Base-by-base conservation (phyloP, 2,797 vertebrate genomes). In the Otus scops region DNA sequence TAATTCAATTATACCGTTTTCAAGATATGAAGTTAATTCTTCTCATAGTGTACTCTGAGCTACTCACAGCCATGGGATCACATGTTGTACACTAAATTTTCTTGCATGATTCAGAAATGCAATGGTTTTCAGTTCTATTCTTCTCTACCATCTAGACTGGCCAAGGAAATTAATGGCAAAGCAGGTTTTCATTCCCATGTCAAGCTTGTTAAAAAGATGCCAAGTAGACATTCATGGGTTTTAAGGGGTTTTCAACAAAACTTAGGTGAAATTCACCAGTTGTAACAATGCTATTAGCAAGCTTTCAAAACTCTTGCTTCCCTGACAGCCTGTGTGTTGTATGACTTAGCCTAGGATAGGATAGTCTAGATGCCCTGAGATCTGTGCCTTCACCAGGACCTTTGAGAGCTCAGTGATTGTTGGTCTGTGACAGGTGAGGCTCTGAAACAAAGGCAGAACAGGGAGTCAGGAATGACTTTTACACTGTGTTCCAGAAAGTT, bases 181-280 rank as follows among this genome's bases (percentile, higher is more conserved):
- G 17, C 27, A n/a, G 23, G 2, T n/a, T 77, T 76, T 76, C 15
- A 45, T 48, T 39, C 34, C 13, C 3, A 11, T 10, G 6, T 57
- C 38, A 48, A 80, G 2, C 4, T 45, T 11, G 21, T 45, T 63
- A 36, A 50, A 76, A 68, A 69, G 15, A 22, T 77, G 13, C 8
- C 1, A 7, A 50, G 18, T 7, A 73, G 22, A 26, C 1, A 2
- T 34, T 36, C 7, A 15, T 5, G 48, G 20, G 2, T 50, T 73
- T 86, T 65, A 47, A 50, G 16, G 45, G 57, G 5, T 45, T 81
- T 63, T 43, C 14, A 81, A 10, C 6, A 71, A 78, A 78, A 45
- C 17, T 50, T 38, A 59, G 14, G 21, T 32, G 48, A 74, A 10
- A 64, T 78, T 64, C 48, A 71, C 30, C 17, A 26, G 6, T 34